Base-by-base conservation (phyloP, 1,140 invertebrate genomes). In the Neotoxoptera formosana region DNA sequence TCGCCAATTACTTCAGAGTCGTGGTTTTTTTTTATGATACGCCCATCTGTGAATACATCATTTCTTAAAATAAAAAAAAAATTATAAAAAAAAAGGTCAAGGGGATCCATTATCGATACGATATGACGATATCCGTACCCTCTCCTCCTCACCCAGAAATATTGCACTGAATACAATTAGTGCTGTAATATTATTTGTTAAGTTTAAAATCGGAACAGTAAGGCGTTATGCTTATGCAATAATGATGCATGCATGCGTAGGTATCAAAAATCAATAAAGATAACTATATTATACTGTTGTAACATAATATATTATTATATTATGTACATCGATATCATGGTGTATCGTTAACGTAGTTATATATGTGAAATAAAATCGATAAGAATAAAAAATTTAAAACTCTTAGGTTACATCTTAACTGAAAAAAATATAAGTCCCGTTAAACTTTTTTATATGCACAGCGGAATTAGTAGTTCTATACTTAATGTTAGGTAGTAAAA, bases 211-310 rank as follows among this genome's bases (percentile, higher is more conserved):
- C 67, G 53, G 1, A 30, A n/a, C 3, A 45, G 34, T 76, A 48
- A 56, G 91, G 91, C 67, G 91, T 60, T 45, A 25, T 56, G 48
- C 2, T 21, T 93, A 93, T 93, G 91, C 91, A 93, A 93, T 93
- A 93, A 84, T 84, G 81, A 56, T 93, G 23, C 91, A 45, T 84
- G 4, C 34, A 7, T 56, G 91, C 25, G 48, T 86, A 53, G 48
- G 81, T 86, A 89, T 89, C 23, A 23, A 56, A 89, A 53, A 89
- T 34, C 34, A 56, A 56, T 56, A 56, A 0, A 56, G 36, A 25
- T 89, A 36, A 89, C 25, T 36, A 23, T 45, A 45, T 41, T 47
- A 41, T 45, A 48, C 7, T 53, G 51, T 53, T 23, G 21, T 53
- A 53, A 53, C 47, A 47, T 86, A 41, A 45, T 84, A 76, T n/a